Percentiles rank a stretch among this genome's conserved stretches.
Conservation (phyloP, 2,888 invertebrate species). For the Lutraria lutraria region DNA sequence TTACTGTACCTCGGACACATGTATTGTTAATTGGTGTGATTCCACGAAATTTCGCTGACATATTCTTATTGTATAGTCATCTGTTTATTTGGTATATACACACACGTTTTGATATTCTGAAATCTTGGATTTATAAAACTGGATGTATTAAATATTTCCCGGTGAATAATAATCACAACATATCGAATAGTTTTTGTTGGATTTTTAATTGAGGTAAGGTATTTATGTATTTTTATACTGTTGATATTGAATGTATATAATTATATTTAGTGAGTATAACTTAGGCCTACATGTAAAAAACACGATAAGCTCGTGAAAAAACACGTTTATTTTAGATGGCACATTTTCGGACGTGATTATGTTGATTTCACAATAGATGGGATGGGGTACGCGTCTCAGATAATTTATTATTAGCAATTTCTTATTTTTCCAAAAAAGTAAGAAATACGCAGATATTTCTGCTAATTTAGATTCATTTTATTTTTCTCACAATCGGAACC, state of each 20-base stretch:
- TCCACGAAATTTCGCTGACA: not conserved
- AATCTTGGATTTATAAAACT: constrained; percentile 8
- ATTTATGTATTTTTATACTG: not conserved
- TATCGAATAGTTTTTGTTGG: constrained; percentile 13
- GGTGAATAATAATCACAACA: not conserved
- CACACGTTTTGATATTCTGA: not conserved
- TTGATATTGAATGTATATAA: not conserved
- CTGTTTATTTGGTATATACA: not conserved
- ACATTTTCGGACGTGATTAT: too few relatives aligned
- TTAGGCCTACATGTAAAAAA: too few relatives aligned
- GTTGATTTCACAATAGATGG: too few relatives aligned
- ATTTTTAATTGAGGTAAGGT: constrained; percentile 22
- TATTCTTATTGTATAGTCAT: not conserved
- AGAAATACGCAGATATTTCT: too few relatives aligned
- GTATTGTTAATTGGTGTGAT: constrained; percentile 21
- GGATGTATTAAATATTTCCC: not conserved
- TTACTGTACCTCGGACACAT: constrained; percentile 32
- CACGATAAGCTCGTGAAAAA: too few relatives aligned
- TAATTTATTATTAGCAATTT: too few relatives aligned
- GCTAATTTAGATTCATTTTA: too few relatives aligned
- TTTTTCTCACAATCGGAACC: too few relatives aligned
- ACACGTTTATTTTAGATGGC: too few relatives aligned
- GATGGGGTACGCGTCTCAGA: too few relatives aligned
- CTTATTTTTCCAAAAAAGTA: too few relatives aligned
- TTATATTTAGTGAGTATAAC: too few relatives aligned